These are phyloP conservation scores for Pyrgilauda ruficollis DNA, from an alignment of 2,113 vertebrate species.

Conservation along the genomic window DNA sequence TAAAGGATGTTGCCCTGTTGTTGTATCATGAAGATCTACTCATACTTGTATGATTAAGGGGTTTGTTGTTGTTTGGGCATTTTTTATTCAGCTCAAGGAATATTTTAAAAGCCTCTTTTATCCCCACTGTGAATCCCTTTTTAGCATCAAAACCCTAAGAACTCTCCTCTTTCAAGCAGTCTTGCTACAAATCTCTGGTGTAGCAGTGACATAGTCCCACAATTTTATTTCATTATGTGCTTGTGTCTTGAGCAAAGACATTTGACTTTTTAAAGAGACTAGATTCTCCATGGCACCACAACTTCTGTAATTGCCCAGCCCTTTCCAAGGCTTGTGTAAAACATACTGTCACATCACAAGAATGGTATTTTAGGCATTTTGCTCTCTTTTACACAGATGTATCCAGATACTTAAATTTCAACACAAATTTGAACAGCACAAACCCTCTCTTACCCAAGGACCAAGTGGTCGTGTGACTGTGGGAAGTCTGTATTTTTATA, in stretches of 20 bases:
- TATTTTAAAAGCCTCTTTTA: background rate
- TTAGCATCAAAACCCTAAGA: background rate
- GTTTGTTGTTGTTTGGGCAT: background rate
- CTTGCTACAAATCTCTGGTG: background rate
- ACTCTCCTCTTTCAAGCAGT: background rate
- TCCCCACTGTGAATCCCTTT: background rate
- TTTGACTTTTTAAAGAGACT: background rate
- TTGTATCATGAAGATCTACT: background rate
- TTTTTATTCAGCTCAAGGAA: background rate
- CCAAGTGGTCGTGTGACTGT: background rate
- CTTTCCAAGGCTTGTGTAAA: background rate
- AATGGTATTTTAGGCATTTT: background rate
- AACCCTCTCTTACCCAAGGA: accelerated
- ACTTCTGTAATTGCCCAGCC: background rate
- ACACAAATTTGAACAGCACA: background rate
- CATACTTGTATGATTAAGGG: background rate
- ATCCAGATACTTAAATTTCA: background rate
- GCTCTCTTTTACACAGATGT: background rate
- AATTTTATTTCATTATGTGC: background rate
- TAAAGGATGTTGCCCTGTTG: background rate
- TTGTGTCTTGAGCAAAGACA: background rate
- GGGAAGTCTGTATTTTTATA: background rate
- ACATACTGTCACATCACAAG: background rate
- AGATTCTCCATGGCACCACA: background rate
- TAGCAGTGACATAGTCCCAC: background rate